A percentile compares a stretch with the other conserved stretches of the same genome.
Conservation (phyloP, 2,888 invertebrate species). For the Drosophila engyochracea region DNA sequence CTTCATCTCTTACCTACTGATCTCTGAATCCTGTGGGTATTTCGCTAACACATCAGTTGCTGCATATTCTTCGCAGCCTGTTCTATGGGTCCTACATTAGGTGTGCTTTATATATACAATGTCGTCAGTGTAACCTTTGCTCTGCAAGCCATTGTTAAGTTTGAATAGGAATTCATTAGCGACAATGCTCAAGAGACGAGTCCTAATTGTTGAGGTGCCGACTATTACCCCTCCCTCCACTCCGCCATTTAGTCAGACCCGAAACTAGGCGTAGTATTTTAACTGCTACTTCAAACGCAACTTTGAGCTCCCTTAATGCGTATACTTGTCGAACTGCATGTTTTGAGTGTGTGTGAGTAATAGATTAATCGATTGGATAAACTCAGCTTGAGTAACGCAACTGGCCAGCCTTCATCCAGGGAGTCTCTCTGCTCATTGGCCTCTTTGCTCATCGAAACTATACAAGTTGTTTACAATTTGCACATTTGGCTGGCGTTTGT, state of each 20-base stretch:
- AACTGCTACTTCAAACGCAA: neutral
- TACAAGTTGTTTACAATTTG: constrained; percentile 61
- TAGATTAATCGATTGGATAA: neutral
- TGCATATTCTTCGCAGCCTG: neutral
- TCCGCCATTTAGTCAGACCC: neutral
- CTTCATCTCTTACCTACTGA: neutral
- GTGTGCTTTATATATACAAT: neutral
- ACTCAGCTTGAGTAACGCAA: neutral
- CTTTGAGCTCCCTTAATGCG: neutral
- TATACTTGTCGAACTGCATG: neutral
- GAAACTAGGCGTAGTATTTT: neutral
- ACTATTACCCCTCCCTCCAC: neutral
- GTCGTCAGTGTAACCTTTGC: neutral
- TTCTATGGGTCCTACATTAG: neutral
- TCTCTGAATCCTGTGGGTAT: neutral
- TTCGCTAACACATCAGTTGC: neutral
- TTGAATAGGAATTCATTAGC: neutral
- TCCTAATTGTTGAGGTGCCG: neutral
- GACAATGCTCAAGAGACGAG: neutral
- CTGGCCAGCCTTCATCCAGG: neutral
- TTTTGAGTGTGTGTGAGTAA: neutral
- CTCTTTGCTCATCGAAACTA: constrained; percentile 9
- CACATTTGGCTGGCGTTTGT: constrained; percentile 67
- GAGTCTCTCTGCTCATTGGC: neutral
- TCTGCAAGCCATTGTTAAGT: neutral